A percentile compares a stretch with the other conserved stretches of the same genome.
phyloP scores from a whole-genome alignment of 2,113 vertebrate species.

The Vombatus ursinus region DNA sequence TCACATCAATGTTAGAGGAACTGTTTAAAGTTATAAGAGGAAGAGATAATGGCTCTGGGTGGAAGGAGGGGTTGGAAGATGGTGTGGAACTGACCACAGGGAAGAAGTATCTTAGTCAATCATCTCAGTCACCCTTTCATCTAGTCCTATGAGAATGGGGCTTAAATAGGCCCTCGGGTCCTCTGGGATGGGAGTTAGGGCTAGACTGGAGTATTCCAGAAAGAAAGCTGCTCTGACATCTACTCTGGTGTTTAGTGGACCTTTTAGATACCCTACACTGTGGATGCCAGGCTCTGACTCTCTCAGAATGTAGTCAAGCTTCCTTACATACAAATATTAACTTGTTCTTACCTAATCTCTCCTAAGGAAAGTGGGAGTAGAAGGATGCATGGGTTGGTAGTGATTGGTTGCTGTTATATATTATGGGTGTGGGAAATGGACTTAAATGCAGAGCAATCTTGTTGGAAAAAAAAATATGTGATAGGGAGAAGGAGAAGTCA shows the following conservation, averaged over 20 bases:
- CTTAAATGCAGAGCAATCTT: constrained; percentile 68
- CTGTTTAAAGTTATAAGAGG: neutral
- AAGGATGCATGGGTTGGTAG: neutral
- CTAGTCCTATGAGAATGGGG: neutral
- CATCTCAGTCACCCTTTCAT: constrained; percentile 18
- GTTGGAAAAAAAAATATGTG: constrained; percentile 47
- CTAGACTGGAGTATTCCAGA: neutral
- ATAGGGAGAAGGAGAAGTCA: neutral
- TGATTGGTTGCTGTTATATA: constrained; percentile 42
- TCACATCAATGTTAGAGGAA: constrained; percentile 62
- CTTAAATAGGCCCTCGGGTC: neutral
- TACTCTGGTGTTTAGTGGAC: neutral
- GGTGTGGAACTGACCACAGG: neutral
- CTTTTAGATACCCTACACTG: neutral
- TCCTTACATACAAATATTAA: neutral
- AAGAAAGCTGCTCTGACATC: neutral
- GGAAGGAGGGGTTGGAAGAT: neutral
- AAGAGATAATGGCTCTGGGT: constrained; percentile 8
- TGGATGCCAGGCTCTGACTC: neutral
- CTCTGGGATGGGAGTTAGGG: neutral
- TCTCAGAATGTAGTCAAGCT: neutral
- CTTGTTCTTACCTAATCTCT: constrained; percentile 22
- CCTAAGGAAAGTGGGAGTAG: neutral
- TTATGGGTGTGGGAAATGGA: constrained; percentile 49
- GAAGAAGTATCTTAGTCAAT: constrained; percentile 40